phyloP scores from a whole-genome alignment of 2,888 invertebrate genomes.

The Cordilura impudica region DNA sequence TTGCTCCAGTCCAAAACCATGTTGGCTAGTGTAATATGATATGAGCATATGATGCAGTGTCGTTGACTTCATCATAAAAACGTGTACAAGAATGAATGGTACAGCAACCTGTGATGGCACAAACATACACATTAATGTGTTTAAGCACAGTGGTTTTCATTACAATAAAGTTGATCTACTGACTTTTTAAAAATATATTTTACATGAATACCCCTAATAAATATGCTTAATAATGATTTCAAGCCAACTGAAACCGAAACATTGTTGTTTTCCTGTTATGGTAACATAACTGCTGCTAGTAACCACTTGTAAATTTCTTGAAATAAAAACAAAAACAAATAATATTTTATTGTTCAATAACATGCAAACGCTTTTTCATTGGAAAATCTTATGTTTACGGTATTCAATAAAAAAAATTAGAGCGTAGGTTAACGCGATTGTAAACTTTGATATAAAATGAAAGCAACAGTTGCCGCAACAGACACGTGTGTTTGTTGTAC shows the following conservation, averaged over 20 bases:
- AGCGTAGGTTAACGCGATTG: background rate
- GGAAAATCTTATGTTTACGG: background rate
- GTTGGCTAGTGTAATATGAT: no score
- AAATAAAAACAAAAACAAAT: background rate
- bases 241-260: conserved; percentile 43
- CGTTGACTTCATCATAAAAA: no score
- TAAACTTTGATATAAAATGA: background rate
- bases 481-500: no score
- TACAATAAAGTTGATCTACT: no score
- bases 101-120: no score
- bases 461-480: background rate
- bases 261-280: conserved; percentile 43
- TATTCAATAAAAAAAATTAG: background rate
- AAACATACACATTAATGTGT: no score
- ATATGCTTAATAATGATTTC: background rate
- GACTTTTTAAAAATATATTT: no score
- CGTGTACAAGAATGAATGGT: no score
- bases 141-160: no score
- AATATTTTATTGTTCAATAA: conserved; percentile 3
- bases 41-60: no score
- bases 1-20: no score
- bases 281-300: conserved; percentile 4
- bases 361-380: conserved; percentile 7
- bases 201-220: conserved; percentile 8
- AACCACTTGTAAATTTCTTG: conserved; percentile 35